Evolutionary conservation across 2,888 invertebrate genomes (phyloP).

Genomic region (Kryphioiulus occultus): DNA sequence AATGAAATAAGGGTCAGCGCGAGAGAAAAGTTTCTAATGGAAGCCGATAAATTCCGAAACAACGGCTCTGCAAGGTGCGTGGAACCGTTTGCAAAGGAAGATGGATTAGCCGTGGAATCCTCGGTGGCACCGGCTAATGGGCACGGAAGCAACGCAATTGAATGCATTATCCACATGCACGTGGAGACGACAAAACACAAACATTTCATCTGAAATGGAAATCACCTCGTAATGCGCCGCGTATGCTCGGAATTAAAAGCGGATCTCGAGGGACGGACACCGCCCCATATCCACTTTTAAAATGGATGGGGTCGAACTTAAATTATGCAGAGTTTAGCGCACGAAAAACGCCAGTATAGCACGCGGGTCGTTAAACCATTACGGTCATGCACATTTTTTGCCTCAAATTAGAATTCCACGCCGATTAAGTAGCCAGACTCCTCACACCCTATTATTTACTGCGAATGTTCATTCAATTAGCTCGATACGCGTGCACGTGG

Average conservation of each 20-base stretch:
- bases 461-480: not conserved
- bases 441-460: not conserved
- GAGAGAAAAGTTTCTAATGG: not conserved
- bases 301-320: not conserved
- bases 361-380: conserved; percentile 31
- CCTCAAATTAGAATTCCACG: not conserved
- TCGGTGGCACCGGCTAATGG: conserved; percentile 13
- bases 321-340: not conserved
- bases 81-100: not conserved
- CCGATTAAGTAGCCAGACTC: not conserved
- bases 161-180: conserved; percentile 35
- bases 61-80: not conserved
- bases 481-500: not conserved
- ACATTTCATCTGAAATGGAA: conserved; percentile 24
- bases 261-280: not conserved
- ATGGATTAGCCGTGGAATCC: conserved; percentile 1
- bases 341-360: not conserved
- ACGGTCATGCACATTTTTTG: conserved; percentile 22
- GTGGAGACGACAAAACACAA: conserved; percentile 3
- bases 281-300: not conserved
- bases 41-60: conserved; percentile 7
- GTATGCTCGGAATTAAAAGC: not conserved
- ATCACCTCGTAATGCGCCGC: conserved; percentile 1
- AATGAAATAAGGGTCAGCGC: conserved; percentile 3
- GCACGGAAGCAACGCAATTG: not conserved